A percentile compares a stretch with the other conserved stretches of the same genome.
Evolutionary conservation across 92 coral and sea anemone genomes (phyloP).

Genomic region (Phenganax marumi): DNA sequence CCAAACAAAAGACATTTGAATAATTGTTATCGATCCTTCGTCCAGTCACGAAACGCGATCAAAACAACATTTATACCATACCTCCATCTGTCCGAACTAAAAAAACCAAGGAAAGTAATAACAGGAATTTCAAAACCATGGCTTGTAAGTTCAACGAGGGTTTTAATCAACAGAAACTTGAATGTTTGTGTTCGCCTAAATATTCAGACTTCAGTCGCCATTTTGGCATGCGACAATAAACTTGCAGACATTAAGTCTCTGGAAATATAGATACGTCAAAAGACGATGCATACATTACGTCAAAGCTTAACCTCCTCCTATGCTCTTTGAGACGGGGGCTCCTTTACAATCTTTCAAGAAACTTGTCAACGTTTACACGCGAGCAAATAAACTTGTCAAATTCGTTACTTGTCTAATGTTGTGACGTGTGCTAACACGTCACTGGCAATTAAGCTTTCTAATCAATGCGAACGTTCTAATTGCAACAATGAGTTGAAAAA

Average conservation of each 20-base stretch:
- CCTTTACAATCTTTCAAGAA: too few relatives aligned
- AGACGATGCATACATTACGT: neutral
- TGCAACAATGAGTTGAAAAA: slow-evolving; percentile 25
- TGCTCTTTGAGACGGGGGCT: too few relatives aligned
- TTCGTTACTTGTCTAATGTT: too few relatives aligned
- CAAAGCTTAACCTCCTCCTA: too few relatives aligned
- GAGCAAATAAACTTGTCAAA: too few relatives aligned
- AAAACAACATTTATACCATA: neutral
- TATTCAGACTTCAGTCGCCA: slow-evolving; percentile 36
- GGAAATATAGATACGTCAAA: slow-evolving; percentile 4
- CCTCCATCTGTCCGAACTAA: slow-evolving; percentile 7
- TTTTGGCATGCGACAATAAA: neutral
- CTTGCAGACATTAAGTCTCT: slow-evolving; percentile 31
- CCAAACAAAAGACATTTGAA: slow-evolving; percentile 23
- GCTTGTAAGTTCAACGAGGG: neutral
- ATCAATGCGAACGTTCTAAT: slow-evolving; percentile 28
- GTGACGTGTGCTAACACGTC: neutral
- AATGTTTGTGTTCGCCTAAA: slow-evolving; percentile 7
- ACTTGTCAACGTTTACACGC: too few relatives aligned
- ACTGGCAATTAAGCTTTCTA: neutral
- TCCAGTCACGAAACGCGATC: slow-evolving; percentile 7
- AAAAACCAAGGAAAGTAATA: neutral
- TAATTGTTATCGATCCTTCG: neutral
- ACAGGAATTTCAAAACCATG: neutral
- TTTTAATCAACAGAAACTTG: neutral